Conservation (phyloP, 2,888 invertebrate species). For the Drosophila sordidapex region DNA sequence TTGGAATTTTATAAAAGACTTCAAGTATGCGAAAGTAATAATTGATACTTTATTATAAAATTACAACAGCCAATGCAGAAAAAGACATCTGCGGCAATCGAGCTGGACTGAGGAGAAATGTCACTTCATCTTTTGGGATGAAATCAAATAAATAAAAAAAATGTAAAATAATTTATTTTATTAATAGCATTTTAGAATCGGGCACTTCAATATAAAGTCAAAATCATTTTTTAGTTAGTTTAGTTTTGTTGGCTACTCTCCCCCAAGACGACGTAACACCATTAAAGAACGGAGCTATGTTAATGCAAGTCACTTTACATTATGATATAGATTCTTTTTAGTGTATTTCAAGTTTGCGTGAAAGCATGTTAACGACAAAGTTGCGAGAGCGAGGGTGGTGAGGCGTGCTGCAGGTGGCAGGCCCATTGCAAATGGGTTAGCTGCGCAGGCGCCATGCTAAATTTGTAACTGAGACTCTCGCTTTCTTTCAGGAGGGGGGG, state of each 20-base stretch:
- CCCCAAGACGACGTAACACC: background rate
- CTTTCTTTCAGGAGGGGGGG: conserved; percentile 61
- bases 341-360: conserved; percentile 22
- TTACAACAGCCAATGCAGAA: background rate
- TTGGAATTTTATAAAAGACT: conserved; percentile 12
- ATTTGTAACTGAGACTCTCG: conserved; percentile 74
- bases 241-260: background rate
- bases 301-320: conserved; percentile 21
- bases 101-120: background rate
- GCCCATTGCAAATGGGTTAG: conserved; percentile 34
- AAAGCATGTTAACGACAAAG: conserved; percentile 40
- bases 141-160: background rate
- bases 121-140: background rate
- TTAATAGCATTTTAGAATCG: background rate
- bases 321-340: background rate
- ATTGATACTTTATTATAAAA: conserved; percentile 1
- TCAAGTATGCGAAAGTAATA: conserved; percentile 8
- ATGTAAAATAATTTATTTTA: background rate
- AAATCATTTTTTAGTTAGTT: background rate
- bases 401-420: background rate
- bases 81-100: background rate
- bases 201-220: background rate
- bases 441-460: conserved; percentile 42
- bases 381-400: conserved; percentile 12
- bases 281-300: background rate